Percentiles rank a stretch among this genome's conserved stretches.
Evolutionary conservation across 1,140 invertebrate genomes (phyloP).

Genomic region (Cotesia glomerata): DNA sequence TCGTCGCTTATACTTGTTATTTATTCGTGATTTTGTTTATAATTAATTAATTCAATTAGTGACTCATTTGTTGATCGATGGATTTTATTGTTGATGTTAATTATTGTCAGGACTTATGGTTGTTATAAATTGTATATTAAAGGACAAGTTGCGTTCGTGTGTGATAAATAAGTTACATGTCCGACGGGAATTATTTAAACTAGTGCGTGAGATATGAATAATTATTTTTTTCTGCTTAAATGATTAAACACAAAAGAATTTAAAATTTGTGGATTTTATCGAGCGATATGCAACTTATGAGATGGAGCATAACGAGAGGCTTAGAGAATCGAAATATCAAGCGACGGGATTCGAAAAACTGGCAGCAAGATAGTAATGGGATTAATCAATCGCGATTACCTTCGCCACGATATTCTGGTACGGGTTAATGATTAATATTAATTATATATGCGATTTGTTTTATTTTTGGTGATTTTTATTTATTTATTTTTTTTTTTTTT

Average conservation of each 20-base stretch:
- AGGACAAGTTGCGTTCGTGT: no score
- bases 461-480: background rate
- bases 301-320: slow-evolving; percentile 58
- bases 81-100: no score
- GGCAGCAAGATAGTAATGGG: slow-evolving; percentile 29
- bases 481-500: background rate
- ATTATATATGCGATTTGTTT: background rate
- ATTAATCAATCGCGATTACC: slow-evolving; percentile 27
- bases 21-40: background rate
- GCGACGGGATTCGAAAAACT: slow-evolving; percentile 40
- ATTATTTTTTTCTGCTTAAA: no score
- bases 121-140: no score
- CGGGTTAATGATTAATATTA: slow-evolving; percentile 10
- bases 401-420: slow-evolving; percentile 47
- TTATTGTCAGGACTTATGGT: no score
- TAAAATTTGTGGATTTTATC: background rate
- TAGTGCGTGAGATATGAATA: background rate
- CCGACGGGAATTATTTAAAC: slow-evolving; percentile 14
- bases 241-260: background rate
- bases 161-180: background rate
- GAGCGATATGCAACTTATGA: slow-evolving; percentile 55
- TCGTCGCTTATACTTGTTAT: background rate
- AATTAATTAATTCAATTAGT: background rate
- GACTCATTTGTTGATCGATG: no score
- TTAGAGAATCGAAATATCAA: slow-evolving; percentile 46